Evolutionary conservation across 2,797 vertebrate genomes (phyloP), one percentile per base, ranked within the genome.

Genomic region (Coranthus polyacanthus): DNA sequence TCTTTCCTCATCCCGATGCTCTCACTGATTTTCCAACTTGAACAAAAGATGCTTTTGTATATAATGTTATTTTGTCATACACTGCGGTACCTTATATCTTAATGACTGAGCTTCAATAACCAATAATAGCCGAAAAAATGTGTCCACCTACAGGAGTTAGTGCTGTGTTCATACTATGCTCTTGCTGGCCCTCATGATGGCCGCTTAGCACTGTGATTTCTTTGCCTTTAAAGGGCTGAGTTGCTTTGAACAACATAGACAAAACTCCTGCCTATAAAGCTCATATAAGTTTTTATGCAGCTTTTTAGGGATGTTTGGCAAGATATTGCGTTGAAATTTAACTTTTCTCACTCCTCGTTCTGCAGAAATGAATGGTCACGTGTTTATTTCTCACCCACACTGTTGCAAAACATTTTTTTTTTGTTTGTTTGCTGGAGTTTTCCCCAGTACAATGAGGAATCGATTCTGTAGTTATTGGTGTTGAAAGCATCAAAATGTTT

Each of bases 21-120:
- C 22, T 34, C 7, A 15, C 44, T 53, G 7, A 49, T 49, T 64
- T 50, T 18, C 22, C 44, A 43, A 51, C 37, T 47, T 24, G 4
- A 65, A 56, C 39, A 64, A 68, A 63, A 53, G 2, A 63, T 64
- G 26, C 34, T 46, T n/a, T 68, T 62, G 9, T 50, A 38, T 66
- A 64, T 52, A 60, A 54, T 29, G 11, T 51, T 15, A 50, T 62
- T 66, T 68, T 51, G 10, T 58, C 21, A 47, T 51, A 43, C 15
- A 44, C 24, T 67, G 17, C 3, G 3, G 51, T 59, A 71, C 53
- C 39, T 79, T n/a, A 50, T 38, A 56, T 20, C 9, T n/a, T 54
- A 37, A 38, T 37, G 16, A 72, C 53, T 61, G 63, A 70, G 32
- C 36, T 49, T 72, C 29, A 43, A 12, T 39, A 68, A 61, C 26